Percentiles rank a stretch among this genome's conserved stretches.
These are phyloP conservation scores for Halcyon badia DNA, from an alignment of 2,797 vertebrate genomes.

Conservation along the genomic window DNA sequence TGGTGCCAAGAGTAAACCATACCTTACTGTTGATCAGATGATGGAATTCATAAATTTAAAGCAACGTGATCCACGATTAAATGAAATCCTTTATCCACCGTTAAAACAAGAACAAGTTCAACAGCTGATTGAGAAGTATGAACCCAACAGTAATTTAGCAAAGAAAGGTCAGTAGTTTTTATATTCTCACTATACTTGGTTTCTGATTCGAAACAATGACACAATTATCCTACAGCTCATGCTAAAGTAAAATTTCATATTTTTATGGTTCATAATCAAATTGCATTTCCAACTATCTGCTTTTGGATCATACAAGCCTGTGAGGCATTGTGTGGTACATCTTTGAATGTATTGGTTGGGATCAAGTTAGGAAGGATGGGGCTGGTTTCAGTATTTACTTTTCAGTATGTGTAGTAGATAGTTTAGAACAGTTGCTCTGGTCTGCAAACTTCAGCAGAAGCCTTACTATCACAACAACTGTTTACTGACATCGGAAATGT, in stretches of 20 bases:
- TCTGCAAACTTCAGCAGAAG: neutral
- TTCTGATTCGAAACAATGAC: neutral
- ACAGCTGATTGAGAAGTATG: conserved; percentile 94
- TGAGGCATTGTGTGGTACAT: neutral
- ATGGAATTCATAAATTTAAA: conserved; percentile 96
- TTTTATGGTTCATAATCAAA: neutral
- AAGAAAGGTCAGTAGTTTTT: conserved; percentile 89
- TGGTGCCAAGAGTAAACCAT: conserved; percentile 93
- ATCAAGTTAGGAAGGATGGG: neutral
- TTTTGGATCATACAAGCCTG: neutral
- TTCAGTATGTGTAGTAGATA: neutral
- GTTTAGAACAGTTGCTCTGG: neutral
- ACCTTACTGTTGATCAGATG: conserved; percentile 95
- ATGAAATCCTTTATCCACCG: conserved; percentile 97
- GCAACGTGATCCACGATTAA: conserved; percentile 95
- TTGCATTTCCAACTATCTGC: neutral
- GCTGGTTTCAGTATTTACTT: neutral
- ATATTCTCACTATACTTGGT: neutral
- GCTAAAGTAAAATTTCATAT: neutral
- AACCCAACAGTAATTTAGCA: conserved; percentile 88
- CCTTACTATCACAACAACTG: neutral
- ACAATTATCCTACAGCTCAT: neutral
- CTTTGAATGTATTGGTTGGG: neutral
- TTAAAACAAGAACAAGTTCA: conserved; percentile 96
- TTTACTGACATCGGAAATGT: neutral